These are phyloP conservation scores for Rhadinocentrus ornatus DNA, from an alignment of 2,797 vertebrate species.

Conservation along the genomic window DNA sequence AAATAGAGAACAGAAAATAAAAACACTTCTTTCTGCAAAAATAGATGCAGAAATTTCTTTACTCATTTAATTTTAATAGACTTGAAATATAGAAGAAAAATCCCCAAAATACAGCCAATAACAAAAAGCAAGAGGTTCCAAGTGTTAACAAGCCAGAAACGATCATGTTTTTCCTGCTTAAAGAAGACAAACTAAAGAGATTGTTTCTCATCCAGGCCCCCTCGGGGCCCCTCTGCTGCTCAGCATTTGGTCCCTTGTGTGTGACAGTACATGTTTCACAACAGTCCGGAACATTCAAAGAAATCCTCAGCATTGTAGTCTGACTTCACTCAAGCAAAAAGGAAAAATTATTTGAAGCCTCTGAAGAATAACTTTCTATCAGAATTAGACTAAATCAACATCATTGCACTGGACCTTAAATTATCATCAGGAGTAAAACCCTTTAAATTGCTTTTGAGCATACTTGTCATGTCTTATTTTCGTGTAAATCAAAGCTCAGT, in stretches of 20 bases:
- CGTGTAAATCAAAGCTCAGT: background rate
- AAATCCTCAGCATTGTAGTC: conserved; percentile 3
- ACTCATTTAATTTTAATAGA: conserved; percentile 6
- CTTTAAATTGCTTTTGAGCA: background rate
- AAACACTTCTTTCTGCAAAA: background rate
- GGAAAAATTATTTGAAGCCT: background rate
- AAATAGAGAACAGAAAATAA: background rate
- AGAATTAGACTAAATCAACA: background rate
- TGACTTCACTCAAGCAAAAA: background rate
- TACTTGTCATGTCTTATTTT: background rate
- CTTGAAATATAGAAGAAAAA: background rate
- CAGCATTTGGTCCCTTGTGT: background rate
- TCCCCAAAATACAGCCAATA: background rate
- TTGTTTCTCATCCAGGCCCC: too few relatives aligned
- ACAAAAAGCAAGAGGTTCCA: background rate
- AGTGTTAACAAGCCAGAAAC: background rate
- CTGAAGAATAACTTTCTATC: background rate
- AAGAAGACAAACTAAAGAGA: background rate
- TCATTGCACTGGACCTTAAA: conserved; percentile 1
- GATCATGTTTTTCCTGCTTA: too few relatives aligned
- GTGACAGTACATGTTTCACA: conserved; percentile 13
- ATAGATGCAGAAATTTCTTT: background rate
- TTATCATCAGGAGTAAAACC: background rate
- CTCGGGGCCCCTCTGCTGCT: conserved; percentile 1
- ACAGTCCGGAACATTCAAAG: background rate